Percentiles rank a stretch among this genome's conserved stretches.
Evolutionary conservation across 2,888 invertebrate genomes (phyloP).

Genomic region (Ectemnius continuus): DNA sequence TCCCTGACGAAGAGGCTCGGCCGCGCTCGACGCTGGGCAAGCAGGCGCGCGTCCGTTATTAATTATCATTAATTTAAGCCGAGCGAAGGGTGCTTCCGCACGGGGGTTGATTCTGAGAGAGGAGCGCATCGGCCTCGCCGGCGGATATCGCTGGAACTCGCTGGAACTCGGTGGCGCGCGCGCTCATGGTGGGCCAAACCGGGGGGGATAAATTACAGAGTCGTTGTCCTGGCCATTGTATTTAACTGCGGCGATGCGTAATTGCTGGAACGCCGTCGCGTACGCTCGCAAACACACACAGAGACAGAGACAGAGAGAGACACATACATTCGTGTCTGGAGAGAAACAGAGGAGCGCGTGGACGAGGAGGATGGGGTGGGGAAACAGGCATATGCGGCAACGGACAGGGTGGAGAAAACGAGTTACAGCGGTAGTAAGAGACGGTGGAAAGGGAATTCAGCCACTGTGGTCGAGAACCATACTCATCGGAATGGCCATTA

Average conservation of each 20-base stretch:
- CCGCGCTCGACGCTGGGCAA: slow-evolving; percentile 12
- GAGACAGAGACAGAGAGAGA: too few species aligned
- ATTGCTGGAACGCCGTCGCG: slow-evolving; percentile 72
- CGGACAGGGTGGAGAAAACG: slow-evolving; percentile 50
- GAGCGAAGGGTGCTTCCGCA: slow-evolving; percentile 5
- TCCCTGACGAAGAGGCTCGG: slow-evolving; percentile 38
- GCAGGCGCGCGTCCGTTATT: slow-evolving; percentile 42
- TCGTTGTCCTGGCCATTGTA: slow-evolving; percentile 73
- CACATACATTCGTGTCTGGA: background rate
- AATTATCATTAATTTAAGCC: slow-evolving; percentile 59
- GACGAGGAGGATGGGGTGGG: background rate
- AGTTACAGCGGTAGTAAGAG: slow-evolving; percentile 43
- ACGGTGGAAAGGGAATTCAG: slow-evolving; percentile 47
- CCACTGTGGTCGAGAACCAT: slow-evolving; percentile 69
- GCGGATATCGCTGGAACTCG: slow-evolving; percentile 49
- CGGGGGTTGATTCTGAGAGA: slow-evolving; percentile 10
- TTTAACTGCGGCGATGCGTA: slow-evolving; percentile 75
- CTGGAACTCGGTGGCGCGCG: slow-evolving; percentile 20
- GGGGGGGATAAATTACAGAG: slow-evolving; percentile 74
- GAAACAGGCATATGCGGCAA: slow-evolving; percentile 3
- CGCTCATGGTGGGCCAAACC: slow-evolving; percentile 50
- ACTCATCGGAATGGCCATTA: slow-evolving; percentile 76
- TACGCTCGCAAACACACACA: slow-evolving; percentile 17
- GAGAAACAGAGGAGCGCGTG: background rate
- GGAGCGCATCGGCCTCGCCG: slow-evolving; percentile 15